phyloP scores from a whole-genome alignment of 1,140 invertebrate genomes.

The Hycleus cichorii region DNA sequence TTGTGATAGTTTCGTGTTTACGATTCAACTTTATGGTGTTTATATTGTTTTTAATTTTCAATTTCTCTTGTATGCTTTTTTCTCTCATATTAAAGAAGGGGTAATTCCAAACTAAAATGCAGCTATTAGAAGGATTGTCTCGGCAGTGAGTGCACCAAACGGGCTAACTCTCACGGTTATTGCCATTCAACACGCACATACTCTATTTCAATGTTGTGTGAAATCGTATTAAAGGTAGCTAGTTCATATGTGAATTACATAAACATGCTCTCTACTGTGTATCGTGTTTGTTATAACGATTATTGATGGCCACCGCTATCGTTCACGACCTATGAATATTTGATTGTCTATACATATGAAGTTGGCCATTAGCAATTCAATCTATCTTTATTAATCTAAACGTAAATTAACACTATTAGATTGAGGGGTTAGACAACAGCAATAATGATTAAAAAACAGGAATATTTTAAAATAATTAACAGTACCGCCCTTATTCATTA shows the following conservation, averaged over 20 bases:
- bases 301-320: conserved; percentile 14
- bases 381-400: too few relatives aligned
- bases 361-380: too few relatives aligned
- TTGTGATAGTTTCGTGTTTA: too few relatives aligned
- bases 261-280: conserved; percentile 2
- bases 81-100: too few relatives aligned
- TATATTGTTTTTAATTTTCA: too few relatives aligned
- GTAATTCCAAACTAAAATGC: too few relatives aligned
- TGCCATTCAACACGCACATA: conserved; percentile 19
- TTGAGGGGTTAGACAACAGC: too few relatives aligned
- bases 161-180: conserved; percentile 15
- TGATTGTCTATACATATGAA: conserved; percentile 10
- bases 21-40: too few relatives aligned
- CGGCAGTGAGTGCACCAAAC: conserved; percentile 2
- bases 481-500: conserved; percentile 1
- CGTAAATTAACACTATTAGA: too few relatives aligned
- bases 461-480: neutral
- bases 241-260: conserved; percentile 15
- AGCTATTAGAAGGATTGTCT: too few relatives aligned
- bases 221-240: conserved; percentile 17
- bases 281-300: conserved; percentile 16
- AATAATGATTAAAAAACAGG: too few relatives aligned
- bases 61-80: too few relatives aligned
- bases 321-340: conserved; percentile 12
- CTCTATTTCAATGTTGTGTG: conserved; percentile 15